A percentile compares a stretch with the other conserved stretches of the same genome.
Evolutionary conservation across 2,113 vertebrate species (phyloP).

Genomic region (Aramus guarauna): DNA sequence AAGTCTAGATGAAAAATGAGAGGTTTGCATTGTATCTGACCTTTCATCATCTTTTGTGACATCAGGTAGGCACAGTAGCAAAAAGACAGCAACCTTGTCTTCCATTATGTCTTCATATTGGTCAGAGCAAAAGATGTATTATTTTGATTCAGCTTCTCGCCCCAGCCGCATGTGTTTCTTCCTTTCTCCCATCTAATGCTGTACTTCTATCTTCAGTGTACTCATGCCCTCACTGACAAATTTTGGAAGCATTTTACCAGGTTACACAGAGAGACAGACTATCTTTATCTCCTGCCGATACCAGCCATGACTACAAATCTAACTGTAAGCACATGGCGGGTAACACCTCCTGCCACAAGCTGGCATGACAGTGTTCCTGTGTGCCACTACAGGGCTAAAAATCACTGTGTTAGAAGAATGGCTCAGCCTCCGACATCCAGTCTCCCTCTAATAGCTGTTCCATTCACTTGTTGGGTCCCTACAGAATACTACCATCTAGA

Average conservation of each 20-base stretch:
- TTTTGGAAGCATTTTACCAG: background rate
- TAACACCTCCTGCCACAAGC: background rate
- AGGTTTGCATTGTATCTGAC: background rate
- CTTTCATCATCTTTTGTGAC: background rate
- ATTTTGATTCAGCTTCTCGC: background rate
- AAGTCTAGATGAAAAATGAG: background rate
- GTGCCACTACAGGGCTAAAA: background rate
- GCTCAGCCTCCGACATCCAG: background rate
- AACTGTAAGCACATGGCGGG: rapidly evolving
- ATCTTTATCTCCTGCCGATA: background rate
- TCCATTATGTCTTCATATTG: background rate
- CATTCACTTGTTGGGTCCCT: background rate
- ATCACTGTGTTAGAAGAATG: background rate
- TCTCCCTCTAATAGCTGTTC: background rate
- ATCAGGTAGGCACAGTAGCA: background rate
- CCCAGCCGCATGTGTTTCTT: background rate
- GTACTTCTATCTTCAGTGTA: background rate
- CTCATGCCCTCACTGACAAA: background rate
- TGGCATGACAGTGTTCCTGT: background rate
- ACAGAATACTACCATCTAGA: background rate
- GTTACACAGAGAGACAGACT: background rate
- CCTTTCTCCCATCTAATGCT: background rate
- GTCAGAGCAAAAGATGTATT: background rate
- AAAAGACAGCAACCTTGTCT: background rate
- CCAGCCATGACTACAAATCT: background rate